Base-by-base conservation (phyloP, 1,140 invertebrate genomes). In the Hycleus phaleratus region DNA sequence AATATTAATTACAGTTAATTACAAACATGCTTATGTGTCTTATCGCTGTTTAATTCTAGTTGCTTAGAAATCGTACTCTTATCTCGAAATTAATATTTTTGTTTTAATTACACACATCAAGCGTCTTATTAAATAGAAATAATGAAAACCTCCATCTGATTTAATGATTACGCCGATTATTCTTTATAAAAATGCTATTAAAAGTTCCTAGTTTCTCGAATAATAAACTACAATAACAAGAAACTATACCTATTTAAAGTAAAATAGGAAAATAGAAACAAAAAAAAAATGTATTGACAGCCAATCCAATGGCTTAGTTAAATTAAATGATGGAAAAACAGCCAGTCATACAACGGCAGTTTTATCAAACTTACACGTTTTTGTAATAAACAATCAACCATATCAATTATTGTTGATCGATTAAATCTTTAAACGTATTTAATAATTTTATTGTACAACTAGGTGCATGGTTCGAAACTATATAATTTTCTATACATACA, bases 281-380 rank as follows among this genome's bases (percentile, higher is more conserved):
- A 42, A 42, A 8, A n/a, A 42, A n/a, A n/a, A 42, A 1, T 4
- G 4, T 11, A 58, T 50, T 51, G 55, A 56, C 56, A 56, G 40
- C 63, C 63, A 65, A 65, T 65, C 53, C 48, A 49, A 62, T 49
- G 39, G 49, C 52, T 46, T 49, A 56, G 56, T 62, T 62, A 62
- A 65, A 65, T 65, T 65, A 62, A 65, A 60, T 53, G 56, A 65
- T 59, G 63, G 18, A 18, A 65, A 65, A 65, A 65, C 57, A 58
- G 60, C 63, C 60, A 65, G 63, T 65, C 63, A 65, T 65, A 60
- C 60, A 43, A 56, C 46, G 46, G 54, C 45, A 58, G 50, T 64
- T 64, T 64, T 59, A 61, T 61, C 56, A 61, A 42, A 61, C 53
- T 61, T 63, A 55, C 54, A 45, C 59, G 56, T 54, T 54, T 51